phyloP scores from a whole-genome alignment of 2,113 vertebrate species.

The Centrocercus urophasianus region DNA sequence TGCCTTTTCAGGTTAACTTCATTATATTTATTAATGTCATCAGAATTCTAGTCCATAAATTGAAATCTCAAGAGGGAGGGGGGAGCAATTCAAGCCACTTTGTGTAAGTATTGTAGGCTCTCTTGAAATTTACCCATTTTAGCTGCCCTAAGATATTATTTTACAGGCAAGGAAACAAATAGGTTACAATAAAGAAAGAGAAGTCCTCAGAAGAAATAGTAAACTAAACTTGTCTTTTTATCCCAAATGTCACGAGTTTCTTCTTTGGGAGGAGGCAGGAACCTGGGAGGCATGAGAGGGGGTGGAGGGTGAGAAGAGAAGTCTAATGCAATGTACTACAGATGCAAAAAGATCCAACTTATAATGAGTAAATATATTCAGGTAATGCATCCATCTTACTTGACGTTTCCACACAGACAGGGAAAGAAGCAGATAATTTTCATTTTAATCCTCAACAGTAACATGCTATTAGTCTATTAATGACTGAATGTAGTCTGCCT shows the following conservation, averaged over 20 bases:
- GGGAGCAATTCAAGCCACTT: slow-evolving; percentile 62
- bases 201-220: neutral
- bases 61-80: slow-evolving; percentile 66
- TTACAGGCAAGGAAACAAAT: neutral
- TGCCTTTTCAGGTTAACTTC: slow-evolving; percentile 75
- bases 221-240: neutral
- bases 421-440: neutral
- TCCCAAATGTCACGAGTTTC: neutral
- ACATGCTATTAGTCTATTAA: too few species aligned
- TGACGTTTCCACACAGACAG: neutral
- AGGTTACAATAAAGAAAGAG: neutral
- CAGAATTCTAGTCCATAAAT: slow-evolving; percentile 78
- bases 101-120: slow-evolving; percentile 65
- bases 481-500: neutral
- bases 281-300: neutral
- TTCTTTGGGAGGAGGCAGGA: neutral
- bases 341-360: neutral
- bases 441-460: neutral
- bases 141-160: neutral
- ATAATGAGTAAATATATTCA: neutral
- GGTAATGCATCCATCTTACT: neutral
- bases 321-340: neutral
- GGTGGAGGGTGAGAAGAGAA: neutral
- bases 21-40: slow-evolving; percentile 83
- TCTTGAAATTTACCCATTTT: neutral